Conservation (phyloP, 2,113 vertebrate species). For the Propithecus coquereli region DNA sequence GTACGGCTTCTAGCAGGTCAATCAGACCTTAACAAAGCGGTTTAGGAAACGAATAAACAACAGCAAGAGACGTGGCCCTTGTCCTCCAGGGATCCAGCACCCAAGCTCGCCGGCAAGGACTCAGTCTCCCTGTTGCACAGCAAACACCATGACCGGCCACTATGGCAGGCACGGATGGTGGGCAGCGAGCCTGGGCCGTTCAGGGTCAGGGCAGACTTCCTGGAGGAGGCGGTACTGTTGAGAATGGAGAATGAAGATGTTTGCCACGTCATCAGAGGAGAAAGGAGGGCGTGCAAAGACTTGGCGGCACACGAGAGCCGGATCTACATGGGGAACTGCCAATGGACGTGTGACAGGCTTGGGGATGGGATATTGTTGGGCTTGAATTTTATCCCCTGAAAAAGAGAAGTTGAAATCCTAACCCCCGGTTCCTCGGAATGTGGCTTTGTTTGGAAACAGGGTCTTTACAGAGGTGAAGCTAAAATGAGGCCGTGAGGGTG, state of each 20-base stretch:
- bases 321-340: background rate
- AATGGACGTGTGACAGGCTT: background rate
- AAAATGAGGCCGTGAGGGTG: background rate
- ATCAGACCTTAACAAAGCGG: background rate
- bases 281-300: background rate
- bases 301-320: fast-evolving
- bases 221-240: background rate
- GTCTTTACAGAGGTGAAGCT: background rate
- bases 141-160: background rate
- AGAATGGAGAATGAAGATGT: background rate
- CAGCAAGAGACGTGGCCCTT: background rate
- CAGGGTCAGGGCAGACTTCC: background rate
- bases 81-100: background rate
- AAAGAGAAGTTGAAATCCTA: background rate
- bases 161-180: background rate
- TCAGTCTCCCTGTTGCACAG: fast-evolving
- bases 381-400: background rate
- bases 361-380: background rate
- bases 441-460: background rate
- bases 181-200: background rate
- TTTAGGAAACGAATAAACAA: background rate
- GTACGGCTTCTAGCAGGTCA: background rate
- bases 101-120: background rate
- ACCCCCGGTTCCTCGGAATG: background rate
- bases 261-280: background rate